Evolutionary conservation across 1,140 invertebrate species (phyloP), one percentile per base, ranked within the genome.

Genomic region (Aphidius gifuensis): DNA sequence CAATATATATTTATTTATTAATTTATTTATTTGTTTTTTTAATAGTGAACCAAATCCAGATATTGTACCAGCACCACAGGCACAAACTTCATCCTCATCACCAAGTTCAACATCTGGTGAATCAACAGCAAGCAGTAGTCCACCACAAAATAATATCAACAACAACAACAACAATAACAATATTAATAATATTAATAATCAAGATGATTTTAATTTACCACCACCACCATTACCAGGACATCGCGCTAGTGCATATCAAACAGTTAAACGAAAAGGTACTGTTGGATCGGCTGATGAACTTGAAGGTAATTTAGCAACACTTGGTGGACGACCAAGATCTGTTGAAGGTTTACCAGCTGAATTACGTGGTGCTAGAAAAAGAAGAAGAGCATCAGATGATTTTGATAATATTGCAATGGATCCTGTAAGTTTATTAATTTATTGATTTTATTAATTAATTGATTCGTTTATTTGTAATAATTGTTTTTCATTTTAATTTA

Each of bases 241-340:
- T 69, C 83, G 86, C 9, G 86, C 85, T 1, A 75, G 72, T 16
- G 81, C 85, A 42, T 92, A 92, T 76, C 91, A 89, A 65, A 92
- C 90, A 0, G 90, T 94, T 5, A 92, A 91, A 74, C 87, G 92
- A 77, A 92, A 92, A 80, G 89, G 88, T 68, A 85, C 84, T 60
- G 85, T 87, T 9, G 74, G 77, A 44, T 78, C 85, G 2, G 23
- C 23, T 32, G 88, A 89, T 54, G 88, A 88, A 69, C 85, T 85
- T 7, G 89, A 91, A 72, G 88, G 88, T 9, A 92, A 92, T 74
- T 83, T 92, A 42, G 89, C 88, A 6, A 92, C 90, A 9, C 78
- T 93, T 57, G 91, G 91, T 49, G 92, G 92, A 54, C 83, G 92
- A 55, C 92, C 92, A 11, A 85, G 92, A 69, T 92, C 92, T 7